A percentile compares a stretch with the other conserved stretches of the same genome.
Evolutionary conservation across 2,797 vertebrate genomes (phyloP).

Genomic region (Sebastes hubbsi): DNA sequence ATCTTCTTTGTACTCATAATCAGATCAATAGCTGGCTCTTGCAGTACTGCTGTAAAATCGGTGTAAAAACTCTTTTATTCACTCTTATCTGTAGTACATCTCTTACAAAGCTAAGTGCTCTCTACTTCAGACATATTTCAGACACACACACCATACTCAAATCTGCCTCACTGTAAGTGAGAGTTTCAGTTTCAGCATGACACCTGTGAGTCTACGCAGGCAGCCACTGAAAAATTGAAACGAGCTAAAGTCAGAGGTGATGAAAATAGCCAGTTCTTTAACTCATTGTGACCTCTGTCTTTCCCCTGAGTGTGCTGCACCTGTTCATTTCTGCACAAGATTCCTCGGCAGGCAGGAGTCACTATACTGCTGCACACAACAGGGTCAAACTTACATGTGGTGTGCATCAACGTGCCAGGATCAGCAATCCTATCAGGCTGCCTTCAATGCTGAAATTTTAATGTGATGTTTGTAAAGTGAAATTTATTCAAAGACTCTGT

Average conservation of each 20-base stretch:
- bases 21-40: conserved; percentile 31
- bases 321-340: conserved; percentile 45
- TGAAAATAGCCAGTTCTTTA: conserved; percentile 44
- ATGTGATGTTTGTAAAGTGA: conserved; percentile 9
- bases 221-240: conserved; percentile 14
- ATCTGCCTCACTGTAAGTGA: neutral
- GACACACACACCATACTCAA: neutral
- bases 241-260: neutral
- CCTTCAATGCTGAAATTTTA: neutral
- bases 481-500: conserved; percentile 15
- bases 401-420: neutral
- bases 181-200: neutral
- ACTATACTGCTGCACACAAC: conserved; percentile 10
- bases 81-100: conserved; percentile 13
- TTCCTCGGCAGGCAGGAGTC: neutral
- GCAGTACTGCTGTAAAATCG: conserved; percentile 15
- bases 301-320: conserved; percentile 37
- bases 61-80: conserved; percentile 1
- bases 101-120: neutral
- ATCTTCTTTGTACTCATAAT: conserved; percentile 27
- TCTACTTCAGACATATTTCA: conserved; percentile 1
- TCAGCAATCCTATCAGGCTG: conserved; percentile 35
- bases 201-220: neutral
- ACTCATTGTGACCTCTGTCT: neutral
- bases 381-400: conserved; percentile 21